Percentiles rank a stretch among this genome's conserved stretches.
Evolutionary conservation across 1,140 invertebrate genomes (phyloP).

Genomic region (Plutomurus gul): DNA sequence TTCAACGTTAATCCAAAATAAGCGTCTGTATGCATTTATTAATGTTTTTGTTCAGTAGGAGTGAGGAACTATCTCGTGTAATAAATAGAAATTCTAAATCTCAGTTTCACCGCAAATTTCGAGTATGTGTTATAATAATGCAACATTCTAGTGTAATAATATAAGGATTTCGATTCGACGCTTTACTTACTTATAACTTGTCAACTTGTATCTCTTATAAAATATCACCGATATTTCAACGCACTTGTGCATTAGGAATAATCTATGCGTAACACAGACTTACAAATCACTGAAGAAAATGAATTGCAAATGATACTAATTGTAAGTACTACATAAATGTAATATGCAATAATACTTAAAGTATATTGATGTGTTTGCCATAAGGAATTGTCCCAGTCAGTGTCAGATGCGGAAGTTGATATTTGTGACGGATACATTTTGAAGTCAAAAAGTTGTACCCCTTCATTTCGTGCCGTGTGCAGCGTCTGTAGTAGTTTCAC

Average conservation of each 20-base stretch:
- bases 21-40: slow-evolving; percentile 10
- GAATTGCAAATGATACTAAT: slow-evolving; percentile 24
- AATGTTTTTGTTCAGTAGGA: not conserved
- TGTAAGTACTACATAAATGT: too few relatives aligned
- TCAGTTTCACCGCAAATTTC: not conserved
- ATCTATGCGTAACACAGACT: slow-evolving; percentile 13
- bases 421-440: too few relatives aligned
- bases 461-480: too few relatives aligned
- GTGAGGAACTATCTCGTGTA: not conserved
- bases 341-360: slow-evolving; percentile 14
- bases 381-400: not conserved
- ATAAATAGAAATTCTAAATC: not conserved
- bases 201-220: not conserved
- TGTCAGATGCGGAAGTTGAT: too few relatives aligned
- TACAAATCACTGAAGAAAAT: not conserved
- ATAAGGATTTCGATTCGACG: not conserved
- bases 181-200: not conserved
- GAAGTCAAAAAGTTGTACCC: too few relatives aligned
- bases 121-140: not conserved
- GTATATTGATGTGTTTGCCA: not conserved
- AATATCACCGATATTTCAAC: not conserved
- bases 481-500: not conserved
- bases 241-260: not conserved
- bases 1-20: not conserved
- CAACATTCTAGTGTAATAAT: not conserved